A percentile compares a stretch with the other conserved stretches of the same genome.
These are phyloP conservation scores for Agriotes lineatus DNA, from an alignment of 2,888 invertebrate genomes.

Conservation along the genomic window DNA sequence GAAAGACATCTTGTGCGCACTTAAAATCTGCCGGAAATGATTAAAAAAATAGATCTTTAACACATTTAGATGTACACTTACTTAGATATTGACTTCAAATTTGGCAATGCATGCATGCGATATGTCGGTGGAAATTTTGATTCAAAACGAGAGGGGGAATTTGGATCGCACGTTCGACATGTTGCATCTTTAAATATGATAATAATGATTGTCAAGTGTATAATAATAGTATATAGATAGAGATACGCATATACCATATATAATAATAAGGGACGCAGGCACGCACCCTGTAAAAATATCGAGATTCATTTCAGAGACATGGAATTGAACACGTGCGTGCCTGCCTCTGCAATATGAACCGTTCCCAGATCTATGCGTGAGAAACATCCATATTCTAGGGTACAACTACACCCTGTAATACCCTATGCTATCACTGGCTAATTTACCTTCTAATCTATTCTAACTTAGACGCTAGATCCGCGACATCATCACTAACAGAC, in stretches of 20 bases:
- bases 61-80: slow-evolving; percentile 67
- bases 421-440: slow-evolving; percentile 65
- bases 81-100: slow-evolving; percentile 76
- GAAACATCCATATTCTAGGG: slow-evolving; percentile 61
- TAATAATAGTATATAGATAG: slow-evolving; percentile 56
- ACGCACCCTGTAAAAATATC: slow-evolving; percentile 37
- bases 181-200: slow-evolving; percentile 54
- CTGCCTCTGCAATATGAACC: slow-evolving; percentile 47
- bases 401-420: slow-evolving; percentile 67
- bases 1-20: slow-evolving; percentile 62
- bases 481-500: slow-evolving; percentile 63
- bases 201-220: slow-evolving; percentile 66
- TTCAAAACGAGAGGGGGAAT: slow-evolving; percentile 45
- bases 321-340: slow-evolving; percentile 27
- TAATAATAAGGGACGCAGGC: slow-evolving; percentile 47
- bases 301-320: slow-evolving; percentile 34
- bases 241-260: slow-evolving; percentile 56
- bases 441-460: slow-evolving; percentile 53
- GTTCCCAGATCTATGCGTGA: slow-evolving; percentile 49
- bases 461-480: slow-evolving; percentile 54
- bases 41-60: slow-evolving; percentile 68
- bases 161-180: slow-evolving; percentile 41
- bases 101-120: slow-evolving; percentile 70
- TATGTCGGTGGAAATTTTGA: slow-evolving; percentile 57
- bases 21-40: slow-evolving; percentile 52